phyloP scores from a whole-genome alignment of 2,888 invertebrate genomes.

The Drosophila fungiperda region DNA sequence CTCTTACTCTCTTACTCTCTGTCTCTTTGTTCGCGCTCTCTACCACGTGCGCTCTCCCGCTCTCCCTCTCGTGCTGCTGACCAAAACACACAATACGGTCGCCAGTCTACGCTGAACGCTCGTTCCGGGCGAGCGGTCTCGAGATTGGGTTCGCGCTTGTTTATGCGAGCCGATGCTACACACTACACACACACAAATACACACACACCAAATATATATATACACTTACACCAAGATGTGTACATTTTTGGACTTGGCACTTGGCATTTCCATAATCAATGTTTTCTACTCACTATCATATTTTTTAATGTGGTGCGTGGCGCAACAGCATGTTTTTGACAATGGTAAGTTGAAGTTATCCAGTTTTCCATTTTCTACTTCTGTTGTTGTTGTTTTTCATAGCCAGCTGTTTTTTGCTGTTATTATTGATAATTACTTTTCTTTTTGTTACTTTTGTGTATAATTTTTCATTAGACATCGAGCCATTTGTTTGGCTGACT shows the following conservation, averaged over 20 bases:
- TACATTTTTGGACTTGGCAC: slow-evolving; percentile 53
- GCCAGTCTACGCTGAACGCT: slow-evolving; percentile 64
- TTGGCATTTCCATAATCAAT: slow-evolving; percentile 55
- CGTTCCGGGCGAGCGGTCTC: slow-evolving; percentile 63
- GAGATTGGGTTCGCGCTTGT: slow-evolving; percentile 46
- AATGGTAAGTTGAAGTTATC: slow-evolving; percentile 32
- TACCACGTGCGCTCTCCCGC: slow-evolving; percentile 8
- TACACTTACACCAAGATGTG: slow-evolving; percentile 32
- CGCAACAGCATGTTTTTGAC: slow-evolving; percentile 25
- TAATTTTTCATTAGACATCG: slow-evolving; percentile 28
- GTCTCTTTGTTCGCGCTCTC: not conserved
- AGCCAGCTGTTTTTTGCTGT: slow-evolving; percentile 28
- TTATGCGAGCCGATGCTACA: slow-evolving; percentile 21
- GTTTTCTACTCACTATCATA: slow-evolving; percentile 52
- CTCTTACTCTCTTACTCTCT: not conserved
- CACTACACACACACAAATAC: slow-evolving; percentile 7
- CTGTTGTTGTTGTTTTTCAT: slow-evolving; percentile 12
- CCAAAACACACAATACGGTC: slow-evolving; percentile 29
- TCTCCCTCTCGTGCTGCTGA: slow-evolving; percentile 34
- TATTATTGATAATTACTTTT: not conserved
- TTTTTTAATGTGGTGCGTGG: slow-evolving; percentile 55
- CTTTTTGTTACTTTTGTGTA: slow-evolving; percentile 7
- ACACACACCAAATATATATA: not conserved
- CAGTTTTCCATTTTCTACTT: not conserved
- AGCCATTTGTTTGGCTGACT: slow-evolving; percentile 46